Percentiles rank a stretch among this genome's conserved stretches.
Evolutionary conservation across 2,113 vertebrate species (phyloP).

Genomic region (Triplophysa dalaica): DNA sequence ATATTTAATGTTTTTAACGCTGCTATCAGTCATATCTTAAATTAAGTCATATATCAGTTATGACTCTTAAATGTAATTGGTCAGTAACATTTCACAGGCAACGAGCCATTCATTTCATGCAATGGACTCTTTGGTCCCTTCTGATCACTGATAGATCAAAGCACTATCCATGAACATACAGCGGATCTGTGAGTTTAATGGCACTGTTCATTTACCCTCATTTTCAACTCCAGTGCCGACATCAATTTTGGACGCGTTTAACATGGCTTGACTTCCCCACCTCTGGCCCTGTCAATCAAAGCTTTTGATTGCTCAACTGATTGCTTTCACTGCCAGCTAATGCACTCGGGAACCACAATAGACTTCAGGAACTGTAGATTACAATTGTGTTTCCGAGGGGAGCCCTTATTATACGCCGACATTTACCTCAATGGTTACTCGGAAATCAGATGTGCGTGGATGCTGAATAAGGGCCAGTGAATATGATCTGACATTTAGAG

Average conservation of each 20-base stretch:
- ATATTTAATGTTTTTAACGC: too few species aligned
- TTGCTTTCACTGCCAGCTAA: constrained; percentile 16
- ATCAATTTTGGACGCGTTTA: constrained; percentile 24
- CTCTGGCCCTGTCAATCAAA: constrained; percentile 29
- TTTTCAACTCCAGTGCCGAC: constrained; percentile 12
- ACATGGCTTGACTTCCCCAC: constrained; percentile 31
- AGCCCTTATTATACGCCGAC: constrained; percentile 23
- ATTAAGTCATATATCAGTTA: too few species aligned
- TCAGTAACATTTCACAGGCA: too few species aligned
- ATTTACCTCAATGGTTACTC: constrained; percentile 33
- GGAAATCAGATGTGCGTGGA: constrained; percentile 30
- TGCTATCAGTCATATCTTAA: too few species aligned
- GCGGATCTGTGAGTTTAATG: constrained; percentile 5
- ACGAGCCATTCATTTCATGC: not conserved
- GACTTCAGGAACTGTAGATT: constrained; percentile 24
- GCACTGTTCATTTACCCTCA: constrained; percentile 7
- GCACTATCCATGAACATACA: not conserved
- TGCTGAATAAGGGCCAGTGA: constrained; percentile 31
- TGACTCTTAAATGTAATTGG: too few species aligned
- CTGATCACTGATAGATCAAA: not conserved
- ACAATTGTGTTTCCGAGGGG: constrained; percentile 17
- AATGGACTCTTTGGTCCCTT: constrained; percentile 5
- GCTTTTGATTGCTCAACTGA: constrained; percentile 36
- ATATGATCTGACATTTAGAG: constrained; percentile 40
- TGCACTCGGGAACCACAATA: constrained; percentile 9